phyloP scores from a whole-genome alignment of 2,797 vertebrate genomes.

The Vultur gryphus region DNA sequence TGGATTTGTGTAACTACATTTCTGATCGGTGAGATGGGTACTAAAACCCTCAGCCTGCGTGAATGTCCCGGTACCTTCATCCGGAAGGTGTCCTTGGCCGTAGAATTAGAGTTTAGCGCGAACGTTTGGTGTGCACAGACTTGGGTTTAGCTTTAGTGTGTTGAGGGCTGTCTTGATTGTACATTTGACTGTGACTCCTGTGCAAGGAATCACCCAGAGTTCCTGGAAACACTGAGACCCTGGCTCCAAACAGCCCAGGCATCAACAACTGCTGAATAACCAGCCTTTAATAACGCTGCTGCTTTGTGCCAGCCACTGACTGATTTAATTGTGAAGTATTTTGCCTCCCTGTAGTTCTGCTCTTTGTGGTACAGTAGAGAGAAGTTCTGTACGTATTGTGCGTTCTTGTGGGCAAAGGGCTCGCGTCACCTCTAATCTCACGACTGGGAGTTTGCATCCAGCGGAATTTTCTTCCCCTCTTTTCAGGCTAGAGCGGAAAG shows the following conservation, averaged over 20 bases:
- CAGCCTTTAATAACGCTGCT: not conserved
- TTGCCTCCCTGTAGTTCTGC: not conserved
- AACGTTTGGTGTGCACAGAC: not conserved
- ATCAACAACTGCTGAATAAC: not conserved
- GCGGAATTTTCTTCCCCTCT: not conserved
- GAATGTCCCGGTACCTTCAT: not conserved
- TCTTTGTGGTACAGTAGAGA: fast-evolving
- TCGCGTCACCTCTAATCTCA: not conserved
- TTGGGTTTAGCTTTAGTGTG: fast-evolving
- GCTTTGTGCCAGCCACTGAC: not conserved
- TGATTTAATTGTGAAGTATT: not conserved
- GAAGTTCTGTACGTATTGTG: fast-evolving
- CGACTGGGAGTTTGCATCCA: not conserved
- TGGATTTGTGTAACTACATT: not conserved
- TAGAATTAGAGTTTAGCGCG: not conserved
- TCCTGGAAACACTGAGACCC: not conserved
- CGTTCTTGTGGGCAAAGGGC: not conserved
- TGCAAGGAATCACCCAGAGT: not conserved
- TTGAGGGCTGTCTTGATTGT: fast-evolving
- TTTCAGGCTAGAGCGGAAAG: not conserved
- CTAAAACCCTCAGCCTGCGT: not conserved
- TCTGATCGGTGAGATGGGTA: not conserved
- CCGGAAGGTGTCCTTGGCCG: not conserved
- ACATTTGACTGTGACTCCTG: not conserved
- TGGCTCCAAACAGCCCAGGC: not conserved